Evolutionary conservation across 2,797 vertebrate species (phyloP).

Genomic region (Steatocranus sp.): DNA sequence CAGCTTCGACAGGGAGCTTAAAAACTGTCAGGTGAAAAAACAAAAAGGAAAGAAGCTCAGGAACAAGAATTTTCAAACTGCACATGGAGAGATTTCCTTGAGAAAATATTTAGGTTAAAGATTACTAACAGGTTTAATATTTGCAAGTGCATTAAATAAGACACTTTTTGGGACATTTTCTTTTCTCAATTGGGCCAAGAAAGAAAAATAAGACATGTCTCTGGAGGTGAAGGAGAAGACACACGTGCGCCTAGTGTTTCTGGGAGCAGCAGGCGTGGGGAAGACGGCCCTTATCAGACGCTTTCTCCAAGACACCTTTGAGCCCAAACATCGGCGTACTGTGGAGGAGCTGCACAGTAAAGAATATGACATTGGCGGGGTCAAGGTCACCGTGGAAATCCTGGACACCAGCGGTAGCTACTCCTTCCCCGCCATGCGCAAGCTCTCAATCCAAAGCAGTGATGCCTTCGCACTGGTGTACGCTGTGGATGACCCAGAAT

Average conservation of each 20-base stretch:
- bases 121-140: not conserved
- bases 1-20: not conserved
- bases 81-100: not conserved
- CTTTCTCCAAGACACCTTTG: constrained; percentile 87
- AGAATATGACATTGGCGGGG: constrained; percentile 84
- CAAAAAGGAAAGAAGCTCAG: not conserved
- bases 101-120: not conserved
- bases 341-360: constrained; percentile 89
- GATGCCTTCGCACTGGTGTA: constrained; percentile 89
- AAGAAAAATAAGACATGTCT: constrained; percentile 74
- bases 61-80: not conserved
- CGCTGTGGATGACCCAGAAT: constrained; percentile 83
- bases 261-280: constrained; percentile 88
- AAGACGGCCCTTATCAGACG: constrained; percentile 88
- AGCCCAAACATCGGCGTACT: constrained; percentile 84
- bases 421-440: constrained; percentile 92
- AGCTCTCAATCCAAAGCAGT: constrained; percentile 88
- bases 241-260: constrained; percentile 85
- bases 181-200: not conserved
- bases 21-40: not conserved
- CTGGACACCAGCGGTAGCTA: constrained; percentile 93
- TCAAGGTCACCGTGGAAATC: constrained; percentile 84
- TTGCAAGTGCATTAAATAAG: not conserved
- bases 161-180: not conserved
- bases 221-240: constrained; percentile 86